Base-by-base conservation (phyloP, 2,888 invertebrate genomes). In the Archaeoteleia sp. region DNA sequence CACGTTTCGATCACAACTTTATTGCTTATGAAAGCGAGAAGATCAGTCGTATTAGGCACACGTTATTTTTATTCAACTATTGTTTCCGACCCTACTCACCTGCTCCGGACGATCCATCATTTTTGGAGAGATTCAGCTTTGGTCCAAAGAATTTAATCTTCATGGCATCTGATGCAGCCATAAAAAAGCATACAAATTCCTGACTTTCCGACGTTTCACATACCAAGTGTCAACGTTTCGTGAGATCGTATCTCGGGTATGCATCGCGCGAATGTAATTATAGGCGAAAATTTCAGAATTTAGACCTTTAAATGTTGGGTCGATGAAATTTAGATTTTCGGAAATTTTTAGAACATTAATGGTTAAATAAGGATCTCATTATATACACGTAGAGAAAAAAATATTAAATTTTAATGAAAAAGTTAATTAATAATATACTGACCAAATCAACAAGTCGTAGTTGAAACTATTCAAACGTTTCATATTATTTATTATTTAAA, bases 81-180 rank as follows among this genome's bases (percentile, higher is more conserved):
- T 35, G 49, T 46, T 57, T 30, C 23, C 39, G 49, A 45, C 69
- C 55, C 60, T 51, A 46, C 54, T 71, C 60, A 67, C 69, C 69
- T 65, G 57, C 63, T 63, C 65, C 55, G 55, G 40, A 55, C 57
- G 63, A 70, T 70, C 72, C 54, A 68, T 68, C 68, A 68, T 68
- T 63, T 68, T 53, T 29, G 23, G 43, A 49, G 23, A 42, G 58
- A 49, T 39, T 53, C 29, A 48, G 37, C 51, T 51, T 30, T 9
- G 49, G 30, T 2, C 39, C 10, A 20, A 63, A 63, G 68, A 68
- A 68, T 68, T 63, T 68, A 60, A 68, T 68, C 68, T 60, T n/a
- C 20, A 29, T 20, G 51, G 39, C 54, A 68, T 65, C 68, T 58
- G 68, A 68, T 68, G 60, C 60, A 68, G 55, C 60, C 7, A 35